Percentiles rank a stretch among this genome's conserved stretches.
phyloP scores from a whole-genome alignment of 2,797 vertebrate species.

The Myotis myotis region DNA sequence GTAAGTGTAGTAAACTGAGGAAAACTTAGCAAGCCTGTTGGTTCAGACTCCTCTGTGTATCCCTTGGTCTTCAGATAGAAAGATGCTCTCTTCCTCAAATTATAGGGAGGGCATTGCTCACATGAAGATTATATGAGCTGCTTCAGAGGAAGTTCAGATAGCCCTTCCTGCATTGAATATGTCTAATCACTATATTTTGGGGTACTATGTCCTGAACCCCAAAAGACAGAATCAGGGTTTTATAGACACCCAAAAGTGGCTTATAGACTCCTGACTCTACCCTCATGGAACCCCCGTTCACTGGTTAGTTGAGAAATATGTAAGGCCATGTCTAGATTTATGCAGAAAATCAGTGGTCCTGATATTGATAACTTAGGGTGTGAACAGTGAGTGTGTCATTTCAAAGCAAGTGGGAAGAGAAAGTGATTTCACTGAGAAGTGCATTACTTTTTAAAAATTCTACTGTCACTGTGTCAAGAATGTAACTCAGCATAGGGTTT shows the following conservation, averaged over 20 bases:
- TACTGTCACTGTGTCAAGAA: background rate
- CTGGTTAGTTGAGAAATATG: background rate
- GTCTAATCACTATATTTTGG: background rate
- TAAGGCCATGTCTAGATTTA: background rate
- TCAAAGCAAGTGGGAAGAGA: background rate
- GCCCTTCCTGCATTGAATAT: background rate
- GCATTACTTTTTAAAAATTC: background rate
- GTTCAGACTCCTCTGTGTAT: background rate
- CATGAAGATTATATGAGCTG: background rate
- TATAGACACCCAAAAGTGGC: background rate
- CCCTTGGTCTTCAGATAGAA: background rate
- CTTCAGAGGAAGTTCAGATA: background rate
- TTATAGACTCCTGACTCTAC: background rate
- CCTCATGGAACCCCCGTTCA: background rate
- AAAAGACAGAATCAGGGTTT: background rate
- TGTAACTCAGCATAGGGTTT: background rate
- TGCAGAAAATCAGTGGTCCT: background rate
- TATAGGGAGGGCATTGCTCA: background rate
- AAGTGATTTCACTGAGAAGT: background rate
- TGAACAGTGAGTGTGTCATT: background rate
- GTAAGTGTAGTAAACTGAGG: background rate
- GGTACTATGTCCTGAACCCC: background rate
- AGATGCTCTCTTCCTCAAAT: background rate
- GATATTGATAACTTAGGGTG: background rate
- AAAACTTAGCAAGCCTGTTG: too few relatives aligned